These are phyloP conservation scores for Podotricha telesiphe DNA, from an alignment of 2,888 invertebrate species.

Conservation along the genomic window DNA sequence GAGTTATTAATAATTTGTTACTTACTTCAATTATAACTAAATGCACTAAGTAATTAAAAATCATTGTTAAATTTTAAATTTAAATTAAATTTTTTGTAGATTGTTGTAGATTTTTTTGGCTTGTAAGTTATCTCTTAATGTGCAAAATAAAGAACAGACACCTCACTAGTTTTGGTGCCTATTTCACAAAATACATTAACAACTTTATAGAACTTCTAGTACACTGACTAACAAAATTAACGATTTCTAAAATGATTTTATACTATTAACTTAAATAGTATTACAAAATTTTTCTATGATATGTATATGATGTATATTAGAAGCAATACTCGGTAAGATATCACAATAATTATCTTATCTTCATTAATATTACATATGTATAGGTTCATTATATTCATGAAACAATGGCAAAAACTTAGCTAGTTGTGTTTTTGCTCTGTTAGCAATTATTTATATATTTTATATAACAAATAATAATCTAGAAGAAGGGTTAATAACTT, in stretches of 20 bases:
- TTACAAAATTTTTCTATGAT: conserved; percentile 17
- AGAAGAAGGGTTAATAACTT: not conserved
- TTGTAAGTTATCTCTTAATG: too few species aligned
- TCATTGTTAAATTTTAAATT: too few species aligned
- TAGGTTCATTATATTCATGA: not conserved
- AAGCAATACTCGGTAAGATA: not conserved
- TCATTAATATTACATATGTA: not conserved
- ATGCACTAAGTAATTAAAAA: not conserved
- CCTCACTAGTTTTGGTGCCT: not conserved
- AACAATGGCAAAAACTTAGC: not conserved
- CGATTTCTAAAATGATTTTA: conserved; percentile 10
- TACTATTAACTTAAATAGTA: not conserved
- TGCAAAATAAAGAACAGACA: too few species aligned
- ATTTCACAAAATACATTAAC: not conserved
- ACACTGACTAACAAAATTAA: not conserved
- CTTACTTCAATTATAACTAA: conserved; percentile 4
- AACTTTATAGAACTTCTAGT: not conserved
- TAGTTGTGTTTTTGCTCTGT: not conserved
- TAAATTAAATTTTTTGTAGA: too few species aligned
- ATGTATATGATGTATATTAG: not conserved
- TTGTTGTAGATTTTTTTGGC: too few species aligned
- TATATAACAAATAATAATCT: not conserved
- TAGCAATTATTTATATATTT: not conserved
- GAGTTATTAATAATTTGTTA: not conserved
- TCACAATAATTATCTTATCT: conserved; percentile 24